phyloP scores from a whole-genome alignment of 2,888 invertebrate species.

The Helleia helle region DNA sequence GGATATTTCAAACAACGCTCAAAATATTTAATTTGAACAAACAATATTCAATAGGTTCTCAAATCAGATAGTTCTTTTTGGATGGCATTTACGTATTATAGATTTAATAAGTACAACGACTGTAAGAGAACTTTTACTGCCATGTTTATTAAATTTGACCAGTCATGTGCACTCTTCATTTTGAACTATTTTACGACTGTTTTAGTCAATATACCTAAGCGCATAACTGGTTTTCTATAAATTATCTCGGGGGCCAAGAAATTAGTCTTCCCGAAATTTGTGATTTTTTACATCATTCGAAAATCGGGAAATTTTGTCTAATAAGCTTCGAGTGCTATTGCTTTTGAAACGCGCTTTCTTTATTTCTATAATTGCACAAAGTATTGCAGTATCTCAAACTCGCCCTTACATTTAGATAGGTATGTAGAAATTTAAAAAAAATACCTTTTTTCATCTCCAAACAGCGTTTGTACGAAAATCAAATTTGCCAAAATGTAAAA shows the following conservation, averaged over 20 bases:
- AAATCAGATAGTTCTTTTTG: conserved; percentile 18
- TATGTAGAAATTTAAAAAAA: no score
- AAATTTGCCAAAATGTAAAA: no score
- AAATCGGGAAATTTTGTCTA: conserved; percentile 14
- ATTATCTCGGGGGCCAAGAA: conserved; percentile 45
- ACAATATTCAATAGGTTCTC: conserved; percentile 5
- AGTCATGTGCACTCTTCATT: conserved; percentile 15
- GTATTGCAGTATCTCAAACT: no score
- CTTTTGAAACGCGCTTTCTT: conserved; percentile 1
- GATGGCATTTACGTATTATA: conserved; percentile 22
- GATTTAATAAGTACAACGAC: conserved; percentile 33
- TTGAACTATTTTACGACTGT: conserved; percentile 17
- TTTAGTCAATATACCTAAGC: conserved; percentile 6
- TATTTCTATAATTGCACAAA: no score
- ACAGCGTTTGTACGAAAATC: no score
- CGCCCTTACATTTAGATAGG: no score
- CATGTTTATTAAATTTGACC: conserved; percentile 23
- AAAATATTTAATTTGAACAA: conserved; percentile 1
- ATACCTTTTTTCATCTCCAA: no score
- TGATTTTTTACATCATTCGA: conserved; percentile 18
- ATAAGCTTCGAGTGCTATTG: conserved; percentile 6
- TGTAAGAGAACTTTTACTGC: conserved; percentile 30
- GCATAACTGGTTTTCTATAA: conserved; percentile 6
- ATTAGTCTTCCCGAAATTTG: conserved; percentile 40
- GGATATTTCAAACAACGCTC: conserved; percentile 9